Base-by-base conservation (phyloP, 1,140 invertebrate species). In the Conopomorpha cramerella region DNA sequence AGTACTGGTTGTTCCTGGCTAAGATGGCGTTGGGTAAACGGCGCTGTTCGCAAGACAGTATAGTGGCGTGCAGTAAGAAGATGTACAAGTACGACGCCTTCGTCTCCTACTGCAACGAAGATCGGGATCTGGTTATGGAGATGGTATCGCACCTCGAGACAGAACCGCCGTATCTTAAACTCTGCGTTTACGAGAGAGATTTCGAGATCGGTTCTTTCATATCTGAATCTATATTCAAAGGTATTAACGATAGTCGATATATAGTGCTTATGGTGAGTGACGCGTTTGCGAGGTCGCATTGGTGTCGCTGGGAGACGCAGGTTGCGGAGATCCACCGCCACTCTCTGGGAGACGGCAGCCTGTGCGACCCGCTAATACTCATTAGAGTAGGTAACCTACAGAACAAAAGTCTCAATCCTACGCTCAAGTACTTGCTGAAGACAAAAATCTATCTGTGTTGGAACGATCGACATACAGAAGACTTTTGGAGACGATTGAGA, bases 301-400 rank as follows among this genome's bases (percentile, higher is more conserved):
- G 85, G 86, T 87, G 85, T 51, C 48, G 79, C 16, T 84, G 84
- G 78, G 86, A 88, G 54, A 81, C 83, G 6, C 80, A 84, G 41
- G 58, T 85, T 3, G 85, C 84, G 0, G 78, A 82, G 38, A 74
- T 80, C 41, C 78, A 81, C 38, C 56, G 77, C 37, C 40, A 81
- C 18, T 81, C 79, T 44, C 59, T 78, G 7, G 72, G 78, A 49
- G 71, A 81, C 36, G 66, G 67, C 1, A 54, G 59, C 0, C 34
- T 41, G 1, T 66, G 70, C 31, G 81, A 84, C 45, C 80, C 81
- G 1, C 48, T 87, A 26, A 76, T 87, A 8, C 52, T 87, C 28
- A 73, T 87, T 16, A 81, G 82, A 43, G 50, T 85, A 23, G 83
- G 80, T 16, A 58, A 80, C 1, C 56, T 86, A 4, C 70, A 80